These are phyloP conservation scores for Pandemis heparana DNA, from an alignment of 2,888 invertebrate genomes.

Conservation along the genomic window DNA sequence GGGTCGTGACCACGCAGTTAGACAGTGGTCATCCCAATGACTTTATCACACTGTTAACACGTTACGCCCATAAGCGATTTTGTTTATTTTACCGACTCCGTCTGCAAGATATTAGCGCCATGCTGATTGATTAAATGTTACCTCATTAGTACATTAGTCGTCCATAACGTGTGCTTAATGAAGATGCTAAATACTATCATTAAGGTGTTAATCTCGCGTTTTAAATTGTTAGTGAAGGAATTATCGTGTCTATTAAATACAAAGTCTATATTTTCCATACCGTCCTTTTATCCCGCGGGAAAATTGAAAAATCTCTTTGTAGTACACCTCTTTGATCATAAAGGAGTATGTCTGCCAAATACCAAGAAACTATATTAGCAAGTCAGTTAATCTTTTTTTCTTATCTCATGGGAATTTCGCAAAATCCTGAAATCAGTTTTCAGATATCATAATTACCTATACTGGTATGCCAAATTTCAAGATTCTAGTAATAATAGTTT, in stretches of 20 bases:
- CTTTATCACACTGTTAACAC: slow-evolving; percentile 25
- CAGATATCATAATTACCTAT: no score
- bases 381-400: no score
- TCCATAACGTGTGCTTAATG: slow-evolving; percentile 34
- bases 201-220: slow-evolving; percentile 33
- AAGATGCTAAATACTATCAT: slow-evolving; percentile 38
- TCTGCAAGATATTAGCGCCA: slow-evolving; percentile 58
- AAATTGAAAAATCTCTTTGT: no score
- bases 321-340: no score
- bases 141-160: slow-evolving; percentile 25
- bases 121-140: slow-evolving; percentile 45
- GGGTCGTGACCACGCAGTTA: slow-evolving; percentile 54
- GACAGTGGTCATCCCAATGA: slow-evolving; percentile 40
- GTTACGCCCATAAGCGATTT: slow-evolving; percentile 47
- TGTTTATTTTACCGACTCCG: slow-evolving; percentile 49
- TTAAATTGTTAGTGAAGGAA: slow-evolving; percentile 17
- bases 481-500: no score
- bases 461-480: no score
- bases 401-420: no score
- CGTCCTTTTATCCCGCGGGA: no score
- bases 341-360: no score
- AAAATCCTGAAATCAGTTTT: no score
- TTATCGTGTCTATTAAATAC: slow-evolving; percentile 1
- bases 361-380: no score
- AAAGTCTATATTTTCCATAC: no score